Conservation (phyloP, 2,113 vertebrate species). For the Clarias magur region DNA sequence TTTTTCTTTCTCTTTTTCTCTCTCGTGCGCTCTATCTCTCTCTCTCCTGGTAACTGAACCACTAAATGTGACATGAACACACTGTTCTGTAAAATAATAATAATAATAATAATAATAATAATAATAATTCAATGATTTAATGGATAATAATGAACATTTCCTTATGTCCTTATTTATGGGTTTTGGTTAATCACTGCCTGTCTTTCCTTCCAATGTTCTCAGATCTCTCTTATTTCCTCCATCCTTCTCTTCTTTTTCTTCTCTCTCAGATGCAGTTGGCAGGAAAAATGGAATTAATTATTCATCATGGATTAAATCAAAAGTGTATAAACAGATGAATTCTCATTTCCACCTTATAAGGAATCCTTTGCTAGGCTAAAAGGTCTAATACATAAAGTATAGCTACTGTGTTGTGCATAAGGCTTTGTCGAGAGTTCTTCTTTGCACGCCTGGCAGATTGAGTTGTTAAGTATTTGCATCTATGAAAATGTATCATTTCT, state of each 20-base stretch:
- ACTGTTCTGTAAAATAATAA: background rate
- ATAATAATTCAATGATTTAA: background rate
- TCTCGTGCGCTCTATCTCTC: background rate
- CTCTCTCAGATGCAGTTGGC: conserved; percentile 52
- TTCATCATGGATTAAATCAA: conserved; percentile 65
- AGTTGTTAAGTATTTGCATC: conserved; percentile 2
- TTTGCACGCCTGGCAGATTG: background rate
- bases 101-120: background rate
- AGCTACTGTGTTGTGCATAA: background rate
- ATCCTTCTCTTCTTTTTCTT: background rate
- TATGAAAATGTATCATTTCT: conserved; percentile 5
- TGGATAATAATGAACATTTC: background rate
- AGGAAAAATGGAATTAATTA: conserved; percentile 66
- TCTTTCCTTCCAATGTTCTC: background rate
- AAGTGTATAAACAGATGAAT: conserved; percentile 43
- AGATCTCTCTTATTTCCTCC: background rate
- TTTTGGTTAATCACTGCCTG: background rate
- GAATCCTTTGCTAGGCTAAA: background rate
- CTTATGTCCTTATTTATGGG: background rate
- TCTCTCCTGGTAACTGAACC: background rate
- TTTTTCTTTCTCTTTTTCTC: too few species aligned
- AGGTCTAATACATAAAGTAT: background rate
- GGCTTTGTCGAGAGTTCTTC: background rate
- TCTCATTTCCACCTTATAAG: conserved; percentile 24
- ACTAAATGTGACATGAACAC: conserved; percentile 6